A percentile compares a stretch with the other conserved stretches of the same genome.
These are phyloP conservation scores for Lineus longissimus DNA, from an alignment of 1,140 invertebrate genomes.

Conservation along the genomic window DNA sequence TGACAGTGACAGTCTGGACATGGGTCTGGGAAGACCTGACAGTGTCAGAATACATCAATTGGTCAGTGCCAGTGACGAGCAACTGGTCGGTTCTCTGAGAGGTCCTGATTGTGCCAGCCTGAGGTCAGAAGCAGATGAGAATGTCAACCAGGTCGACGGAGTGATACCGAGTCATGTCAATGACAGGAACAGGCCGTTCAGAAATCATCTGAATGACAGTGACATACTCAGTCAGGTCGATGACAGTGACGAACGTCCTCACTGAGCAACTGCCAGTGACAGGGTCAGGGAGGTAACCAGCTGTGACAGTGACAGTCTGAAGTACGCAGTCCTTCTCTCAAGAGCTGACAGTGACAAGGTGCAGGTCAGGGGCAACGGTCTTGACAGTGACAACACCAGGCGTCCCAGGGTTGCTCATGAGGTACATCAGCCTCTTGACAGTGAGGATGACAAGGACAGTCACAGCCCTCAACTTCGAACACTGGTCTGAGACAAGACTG, in stretches of 20 bases:
- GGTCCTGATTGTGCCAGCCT: conserved; percentile 1
- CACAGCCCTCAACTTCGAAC: neutral
- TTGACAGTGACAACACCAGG: conserved; percentile 7
- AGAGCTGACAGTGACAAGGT: conserved; percentile 22
- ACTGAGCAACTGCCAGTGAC: neutral
- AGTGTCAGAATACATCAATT: neutral
- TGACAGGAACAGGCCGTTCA: neutral
- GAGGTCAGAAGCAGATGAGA: neutral
- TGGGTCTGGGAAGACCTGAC: neutral
- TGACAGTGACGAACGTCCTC: neutral
- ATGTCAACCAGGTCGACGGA: neutral
- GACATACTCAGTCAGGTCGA: neutral
- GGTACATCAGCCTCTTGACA: neutral
- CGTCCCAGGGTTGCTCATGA: neutral
- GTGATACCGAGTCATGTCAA: no score
- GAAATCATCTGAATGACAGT: neutral
- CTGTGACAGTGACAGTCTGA: conserved; percentile 22
- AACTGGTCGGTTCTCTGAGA: neutral
- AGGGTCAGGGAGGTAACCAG: neutral
- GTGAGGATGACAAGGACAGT: conserved; percentile 15
- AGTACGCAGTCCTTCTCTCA: neutral
- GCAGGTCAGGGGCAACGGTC: neutral
- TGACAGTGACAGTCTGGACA: conserved; percentile 26
- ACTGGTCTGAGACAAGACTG: conserved; percentile 1
- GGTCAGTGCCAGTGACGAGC: neutral